Evolutionary conservation across 2,113 vertebrate species (phyloP).

Genomic region (Potamarius usumacintae): DNA sequence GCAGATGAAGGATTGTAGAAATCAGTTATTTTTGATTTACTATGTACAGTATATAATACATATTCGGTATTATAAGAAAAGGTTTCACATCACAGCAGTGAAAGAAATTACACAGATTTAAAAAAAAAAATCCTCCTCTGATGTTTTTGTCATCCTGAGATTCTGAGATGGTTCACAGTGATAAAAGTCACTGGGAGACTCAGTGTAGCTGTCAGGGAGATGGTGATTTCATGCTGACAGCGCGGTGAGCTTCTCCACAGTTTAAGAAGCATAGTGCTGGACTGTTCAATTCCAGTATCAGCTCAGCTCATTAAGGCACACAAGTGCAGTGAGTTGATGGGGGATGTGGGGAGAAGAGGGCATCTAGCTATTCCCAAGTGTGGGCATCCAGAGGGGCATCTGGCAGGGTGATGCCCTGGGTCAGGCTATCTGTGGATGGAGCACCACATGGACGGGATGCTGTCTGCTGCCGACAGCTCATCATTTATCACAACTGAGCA

Average conservation of each 20-base stretch:
- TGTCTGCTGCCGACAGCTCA: constrained; percentile 76
- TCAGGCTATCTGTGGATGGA: constrained; percentile 74
- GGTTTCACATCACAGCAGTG: neutral
- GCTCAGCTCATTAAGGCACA: constrained; percentile 66
- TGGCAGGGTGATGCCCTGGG: constrained; percentile 69
- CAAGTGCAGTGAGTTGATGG: constrained; percentile 53
- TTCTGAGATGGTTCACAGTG: constrained; percentile 36
- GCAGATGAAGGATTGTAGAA: constrained; percentile 47
- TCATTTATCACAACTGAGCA: constrained; percentile 80
- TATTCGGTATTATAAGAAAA: neutral
- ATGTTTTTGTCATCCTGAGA: constrained; percentile 43
- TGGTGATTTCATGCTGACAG: constrained; percentile 47
- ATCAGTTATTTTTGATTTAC: constrained; percentile 59
- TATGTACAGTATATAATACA: neutral
- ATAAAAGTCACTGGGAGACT: constrained; percentile 25
- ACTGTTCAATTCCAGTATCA: constrained; percentile 63
- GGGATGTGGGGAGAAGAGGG: constrained; percentile 15
- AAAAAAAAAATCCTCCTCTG: constrained; percentile 24
- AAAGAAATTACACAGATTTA: neutral
- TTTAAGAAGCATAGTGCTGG: constrained; percentile 17
- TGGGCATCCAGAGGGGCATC: constrained; percentile 67
- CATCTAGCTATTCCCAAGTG: constrained; percentile 52
- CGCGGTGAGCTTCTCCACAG: constrained; percentile 36
- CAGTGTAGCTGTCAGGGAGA: constrained; percentile 45
- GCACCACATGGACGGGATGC: constrained; percentile 75